Evolutionary conservation across 2,888 invertebrate genomes (phyloP), one percentile per base, ranked within the genome.

Genomic region (Gastrophysa polygoni): DNA sequence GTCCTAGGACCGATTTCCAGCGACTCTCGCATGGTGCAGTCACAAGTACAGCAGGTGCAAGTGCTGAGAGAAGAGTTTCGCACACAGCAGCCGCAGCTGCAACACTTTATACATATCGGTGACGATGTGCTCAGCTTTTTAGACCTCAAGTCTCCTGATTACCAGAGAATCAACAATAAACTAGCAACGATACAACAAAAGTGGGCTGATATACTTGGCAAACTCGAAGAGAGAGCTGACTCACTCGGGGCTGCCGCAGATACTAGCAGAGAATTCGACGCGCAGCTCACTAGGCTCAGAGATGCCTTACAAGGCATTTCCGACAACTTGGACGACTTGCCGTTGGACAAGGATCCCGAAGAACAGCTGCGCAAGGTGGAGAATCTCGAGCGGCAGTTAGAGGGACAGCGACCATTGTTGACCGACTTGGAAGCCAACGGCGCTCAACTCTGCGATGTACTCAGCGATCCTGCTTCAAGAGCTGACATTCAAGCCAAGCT

Each of bases 1-100:
- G 97, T 96, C 0, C 84, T 98, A 0, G 98, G 98, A 16, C 97
- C 97, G 0, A 96, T 98, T 74, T 96, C 96, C 0, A 93, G 96
- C 0, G 98, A 98, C 81, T 95, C 96, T 0, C 86, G 96, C 57
- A 93, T 97, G 91, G 95, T 97, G 1, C 93, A 95, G 77, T 95
- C 94, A 34, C 98, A 98, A 85, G 93, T 96, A 16, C 95, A 96
- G 78, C 96, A 96, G 86, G 91, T 93, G 1, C 92, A 96, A 86
- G 96, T 98, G 0, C 85, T 98, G 50, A 89, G 96, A 64, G 98
- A 98, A 80, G 98, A 98, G 83, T 93, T 97, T 86, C 88, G 94
- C 63, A 90, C 92, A 0, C 96, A 98, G 80, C 94, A 96, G 77
- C 95, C 96, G 0, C 92, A 95, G 72, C 83, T 97, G 64, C 89